A percentile compares a stretch with the other conserved stretches of the same genome.
phyloP scores from a whole-genome alignment of 2,888 invertebrate genomes.

The Chrysolina haemoptera region DNA sequence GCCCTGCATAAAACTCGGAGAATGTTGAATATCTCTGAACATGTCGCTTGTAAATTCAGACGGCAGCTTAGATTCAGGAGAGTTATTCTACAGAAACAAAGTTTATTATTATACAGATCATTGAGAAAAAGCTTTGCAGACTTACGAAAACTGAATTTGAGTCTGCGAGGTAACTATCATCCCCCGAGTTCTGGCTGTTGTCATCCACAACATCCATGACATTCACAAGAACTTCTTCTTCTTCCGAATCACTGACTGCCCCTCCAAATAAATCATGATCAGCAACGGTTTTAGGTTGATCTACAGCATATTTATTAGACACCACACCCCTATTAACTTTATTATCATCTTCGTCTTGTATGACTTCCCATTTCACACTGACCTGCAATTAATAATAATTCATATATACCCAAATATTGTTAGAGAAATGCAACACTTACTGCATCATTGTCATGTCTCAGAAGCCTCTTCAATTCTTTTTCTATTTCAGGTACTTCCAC shows the following conservation, averaged over 20 bases:
- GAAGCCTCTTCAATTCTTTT: slow-evolving; percentile 94
- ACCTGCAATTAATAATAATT: slow-evolving; percentile 50
- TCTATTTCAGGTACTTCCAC: slow-evolving; percentile 98
- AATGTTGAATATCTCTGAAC: slow-evolving; percentile 69
- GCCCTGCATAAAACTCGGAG: slow-evolving; percentile 63
- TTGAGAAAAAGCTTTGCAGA: neutral
- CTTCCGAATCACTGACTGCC: slow-evolving; percentile 91
- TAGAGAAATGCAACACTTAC: slow-evolving; percentile 69
- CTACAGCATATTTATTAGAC: slow-evolving; percentile 66
- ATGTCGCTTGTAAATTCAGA: slow-evolving; percentile 78
- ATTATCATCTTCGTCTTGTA: slow-evolving; percentile 88
- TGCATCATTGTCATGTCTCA: slow-evolving; percentile 94
- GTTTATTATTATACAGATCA: slow-evolving; percentile 24
- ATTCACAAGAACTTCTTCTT: slow-evolving; percentile 78
- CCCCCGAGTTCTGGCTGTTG: slow-evolving; percentile 80
- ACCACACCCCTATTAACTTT: slow-evolving; percentile 68
- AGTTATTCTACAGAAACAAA: slow-evolving; percentile 60
- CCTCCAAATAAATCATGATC: slow-evolving; percentile 94
- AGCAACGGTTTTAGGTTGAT: slow-evolving; percentile 69
- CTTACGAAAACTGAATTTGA: slow-evolving; percentile 74
- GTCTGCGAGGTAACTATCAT: slow-evolving; percentile 83
- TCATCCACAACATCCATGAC: slow-evolving; percentile 84
- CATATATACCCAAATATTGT: neutral
- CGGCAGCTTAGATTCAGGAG: slow-evolving; percentile 69
- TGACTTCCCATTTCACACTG: slow-evolving; percentile 88